Conservation (phyloP, 2,888 invertebrate species). For the Chalcosyrphus nemorum region DNA sequence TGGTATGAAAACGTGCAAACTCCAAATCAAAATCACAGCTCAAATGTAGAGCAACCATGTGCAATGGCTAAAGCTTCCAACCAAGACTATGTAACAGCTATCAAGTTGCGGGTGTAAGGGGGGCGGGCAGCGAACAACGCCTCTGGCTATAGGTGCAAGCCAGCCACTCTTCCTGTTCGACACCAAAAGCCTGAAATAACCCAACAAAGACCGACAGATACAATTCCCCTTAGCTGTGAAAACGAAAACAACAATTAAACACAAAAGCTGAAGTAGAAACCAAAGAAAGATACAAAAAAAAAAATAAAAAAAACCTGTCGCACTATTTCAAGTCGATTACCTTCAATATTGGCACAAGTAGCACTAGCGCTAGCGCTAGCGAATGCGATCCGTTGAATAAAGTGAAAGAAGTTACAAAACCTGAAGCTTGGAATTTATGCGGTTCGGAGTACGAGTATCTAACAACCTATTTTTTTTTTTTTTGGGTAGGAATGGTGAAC, state of each 20-base stretch:
- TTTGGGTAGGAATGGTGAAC: constrained; percentile 35
- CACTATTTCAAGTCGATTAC: constrained; percentile 64
- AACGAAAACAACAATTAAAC: constrained; percentile 43
- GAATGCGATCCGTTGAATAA: constrained; percentile 22
- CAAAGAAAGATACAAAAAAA: constrained; percentile 16
- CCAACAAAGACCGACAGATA: constrained; percentile 36
- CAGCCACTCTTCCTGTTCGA: constrained; percentile 64
- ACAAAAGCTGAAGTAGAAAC: constrained; percentile 4
- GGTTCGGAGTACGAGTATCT: too few species aligned
- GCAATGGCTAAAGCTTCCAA: constrained; percentile 10
- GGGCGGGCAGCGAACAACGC: too few species aligned
- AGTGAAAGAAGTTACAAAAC: constrained; percentile 68
- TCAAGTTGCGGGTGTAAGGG: neutral
- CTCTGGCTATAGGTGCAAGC: constrained; percentile 51
- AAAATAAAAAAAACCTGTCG: constrained; percentile 56
- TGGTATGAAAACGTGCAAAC: neutral
- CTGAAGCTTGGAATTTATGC: constrained; percentile 63
- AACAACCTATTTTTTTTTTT: too few species aligned
- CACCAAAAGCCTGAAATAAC: constrained; percentile 22
- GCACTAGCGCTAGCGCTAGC: too few species aligned
- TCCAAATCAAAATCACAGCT: constrained; percentile 6
- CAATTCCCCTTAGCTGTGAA: constrained; percentile 1
- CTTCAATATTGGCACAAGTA: constrained; percentile 68
- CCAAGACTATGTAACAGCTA: constrained; percentile 21
- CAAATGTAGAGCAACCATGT: constrained; percentile 49